Evolutionary conservation across 2,113 vertebrate species (phyloP).

Genomic region (Irena cyanogastra): DNA sequence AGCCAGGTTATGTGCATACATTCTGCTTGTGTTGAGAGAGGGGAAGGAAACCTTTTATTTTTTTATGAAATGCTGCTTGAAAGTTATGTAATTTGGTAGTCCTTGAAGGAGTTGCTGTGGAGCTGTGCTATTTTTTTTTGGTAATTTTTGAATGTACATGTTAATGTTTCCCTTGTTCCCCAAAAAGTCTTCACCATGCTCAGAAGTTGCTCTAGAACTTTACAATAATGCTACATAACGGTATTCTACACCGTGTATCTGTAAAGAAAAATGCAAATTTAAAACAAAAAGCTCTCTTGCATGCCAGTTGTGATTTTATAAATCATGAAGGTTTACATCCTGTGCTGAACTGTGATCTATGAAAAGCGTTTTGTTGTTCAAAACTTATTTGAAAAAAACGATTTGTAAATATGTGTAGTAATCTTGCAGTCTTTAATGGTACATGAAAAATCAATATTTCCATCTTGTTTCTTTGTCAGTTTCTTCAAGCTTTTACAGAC

Average conservation of each 20-base stretch:
- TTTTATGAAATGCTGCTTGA: background rate
- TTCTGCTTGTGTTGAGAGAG: background rate
- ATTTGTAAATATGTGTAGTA: background rate
- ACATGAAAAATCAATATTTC: background rate
- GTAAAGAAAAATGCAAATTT: background rate
- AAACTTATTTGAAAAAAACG: background rate
- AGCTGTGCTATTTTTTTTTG: background rate
- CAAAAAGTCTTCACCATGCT: background rate
- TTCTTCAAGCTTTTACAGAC: constrained; percentile 91
- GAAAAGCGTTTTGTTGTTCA: background rate
- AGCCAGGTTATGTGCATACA: background rate
- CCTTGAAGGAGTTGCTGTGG: background rate
- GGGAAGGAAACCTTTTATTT: background rate
- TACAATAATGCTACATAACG: background rate
- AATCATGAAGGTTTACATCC: background rate
- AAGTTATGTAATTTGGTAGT: background rate
- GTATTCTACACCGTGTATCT: background rate
- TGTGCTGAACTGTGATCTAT: background rate
- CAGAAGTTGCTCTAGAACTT: background rate
- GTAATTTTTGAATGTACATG: background rate
- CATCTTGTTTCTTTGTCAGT: constrained; percentile 67
- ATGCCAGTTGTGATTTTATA: background rate
- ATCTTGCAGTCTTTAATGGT: background rate
- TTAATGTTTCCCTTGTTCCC: background rate
- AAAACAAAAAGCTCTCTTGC: background rate